phyloP scores from a whole-genome alignment of 1,140 invertebrate species.

The Drosophila kanapiae region DNA sequence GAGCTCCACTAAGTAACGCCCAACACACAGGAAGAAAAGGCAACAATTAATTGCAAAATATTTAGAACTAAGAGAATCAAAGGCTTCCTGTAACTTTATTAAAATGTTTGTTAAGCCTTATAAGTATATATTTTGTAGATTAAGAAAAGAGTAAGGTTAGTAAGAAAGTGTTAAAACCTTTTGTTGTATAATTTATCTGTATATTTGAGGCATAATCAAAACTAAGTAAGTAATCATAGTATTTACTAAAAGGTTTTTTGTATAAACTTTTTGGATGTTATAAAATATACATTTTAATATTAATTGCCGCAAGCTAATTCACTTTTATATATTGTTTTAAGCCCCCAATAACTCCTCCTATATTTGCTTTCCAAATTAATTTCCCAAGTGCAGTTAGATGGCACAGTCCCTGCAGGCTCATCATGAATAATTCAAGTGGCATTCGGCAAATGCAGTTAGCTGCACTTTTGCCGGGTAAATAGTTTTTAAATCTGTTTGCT shows the following conservation, averaged over 20 bases:
- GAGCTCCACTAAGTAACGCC: constrained; percentile 10
- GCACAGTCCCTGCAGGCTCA: constrained; percentile 10
- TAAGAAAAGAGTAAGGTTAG: no score
- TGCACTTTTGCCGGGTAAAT: constrained; percentile 46
- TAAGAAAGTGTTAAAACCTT: no score
- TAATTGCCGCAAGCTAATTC: not conserved
- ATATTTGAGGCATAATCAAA: no score
- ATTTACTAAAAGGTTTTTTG: no score
- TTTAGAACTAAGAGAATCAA: no score
- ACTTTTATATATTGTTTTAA: not conserved
- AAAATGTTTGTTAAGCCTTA: no score
- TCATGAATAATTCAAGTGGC: constrained; percentile 34
- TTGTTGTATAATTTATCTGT: no score
- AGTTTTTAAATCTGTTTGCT: constrained; percentile 45
- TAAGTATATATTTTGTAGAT: no score
- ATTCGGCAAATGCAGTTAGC: constrained; percentile 47
- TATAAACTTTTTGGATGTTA: no score
- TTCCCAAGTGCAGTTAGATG: constrained; percentile 17
- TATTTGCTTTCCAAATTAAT: not conserved
- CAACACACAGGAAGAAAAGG: constrained; percentile 25
- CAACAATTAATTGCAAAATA: not conserved
- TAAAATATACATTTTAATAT: not conserved
- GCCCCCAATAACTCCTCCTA: not conserved
- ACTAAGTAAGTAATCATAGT: no score
- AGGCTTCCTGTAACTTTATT: no score